Base-by-base conservation (phyloP, 2,113 vertebrate genomes). In the Dryoscopus gambensis region DNA sequence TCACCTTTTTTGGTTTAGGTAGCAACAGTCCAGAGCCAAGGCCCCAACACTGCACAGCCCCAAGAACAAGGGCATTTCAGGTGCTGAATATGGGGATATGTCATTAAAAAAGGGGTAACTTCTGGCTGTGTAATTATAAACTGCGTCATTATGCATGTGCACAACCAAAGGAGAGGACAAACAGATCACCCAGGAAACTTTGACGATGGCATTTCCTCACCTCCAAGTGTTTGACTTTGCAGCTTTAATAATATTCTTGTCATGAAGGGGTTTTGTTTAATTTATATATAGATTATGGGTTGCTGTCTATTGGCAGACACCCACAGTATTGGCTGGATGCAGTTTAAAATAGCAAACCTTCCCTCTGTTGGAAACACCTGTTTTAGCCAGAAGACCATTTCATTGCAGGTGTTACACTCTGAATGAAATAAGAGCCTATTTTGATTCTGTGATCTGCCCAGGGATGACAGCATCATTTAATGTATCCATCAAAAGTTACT, bases 161-260 rank as follows among this genome's bases (percentile, higher is more conserved):
- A 84, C 5, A 2, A 77, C 0, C 4, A 71, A 84, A 79, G 79
- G 39, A 90, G 76, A 93, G 79, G 68, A 94, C 92, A 84, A 96
- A 75, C 68, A 96, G 85, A 85, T 95, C 76, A 80, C 64, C n/a
- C 37, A 71, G 56, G 31, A 88, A 93, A 92, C 47, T 91, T 74
- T 39, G 79, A 60, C 42, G 85, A 47, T 96, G 85, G 68, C 3
- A 4, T 86, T 93, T 90, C 90, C 86, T 94, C 64, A 86, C 90
- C 92, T 95, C 59, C 44, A n/a, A 75, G 75, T 4, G 16, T 67
- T 83, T 95, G 95, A 96, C 95, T 94, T 94, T 94, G 95, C 93
- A 94, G 80, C 59, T 94, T 91, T 94, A 95, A 92, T 81, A 93
- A 95, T 78, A 92, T 89, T 92, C 83, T 50, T 75, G 73, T 95